These are phyloP conservation scores for Erebia ligea DNA, from an alignment of 2,888 invertebrate genomes.

Conservation along the genomic window DNA sequence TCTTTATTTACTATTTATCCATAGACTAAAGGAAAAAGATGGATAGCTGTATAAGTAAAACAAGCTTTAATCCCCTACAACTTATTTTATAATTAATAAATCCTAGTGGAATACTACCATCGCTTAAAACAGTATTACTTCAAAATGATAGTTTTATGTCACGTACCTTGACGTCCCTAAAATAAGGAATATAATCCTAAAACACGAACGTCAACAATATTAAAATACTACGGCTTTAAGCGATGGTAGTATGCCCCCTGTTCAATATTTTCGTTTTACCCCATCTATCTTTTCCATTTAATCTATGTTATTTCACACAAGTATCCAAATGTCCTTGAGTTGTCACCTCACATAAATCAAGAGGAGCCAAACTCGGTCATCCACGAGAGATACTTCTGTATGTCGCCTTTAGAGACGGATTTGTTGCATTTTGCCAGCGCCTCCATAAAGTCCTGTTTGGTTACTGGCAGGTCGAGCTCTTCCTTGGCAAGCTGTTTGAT, in stretches of 20 bases:
- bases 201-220: too few relatives aligned
- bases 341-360: conserved; percentile 79
- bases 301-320: conserved; percentile 23
- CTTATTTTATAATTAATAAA: too few relatives aligned
- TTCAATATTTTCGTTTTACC: too few relatives aligned
- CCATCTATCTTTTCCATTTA: background rate
- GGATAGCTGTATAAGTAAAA: background rate
- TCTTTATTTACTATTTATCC: background rate
- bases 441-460: conserved; percentile 94
- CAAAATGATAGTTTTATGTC: too few relatives aligned
- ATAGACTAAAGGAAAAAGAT: conserved; percentile 7
- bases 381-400: conserved; percentile 98
- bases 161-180: too few relatives aligned
- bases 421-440: conserved; percentile 98
- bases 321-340: background rate
- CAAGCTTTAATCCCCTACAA: background rate
- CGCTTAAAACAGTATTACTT: too few relatives aligned
- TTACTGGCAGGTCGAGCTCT: conserved; percentile 97
- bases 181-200: too few relatives aligned
- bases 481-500: conserved; percentile 97
- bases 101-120: too few relatives aligned
- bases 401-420: conserved; percentile 96
- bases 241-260: too few relatives aligned
- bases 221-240: too few relatives aligned
- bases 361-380: conserved; percentile 98